Evolutionary conservation across 2,888 invertebrate genomes (phyloP), one percentile per base, ranked within the genome.

Genomic region (Pristionchus fissidentatus): DNA sequence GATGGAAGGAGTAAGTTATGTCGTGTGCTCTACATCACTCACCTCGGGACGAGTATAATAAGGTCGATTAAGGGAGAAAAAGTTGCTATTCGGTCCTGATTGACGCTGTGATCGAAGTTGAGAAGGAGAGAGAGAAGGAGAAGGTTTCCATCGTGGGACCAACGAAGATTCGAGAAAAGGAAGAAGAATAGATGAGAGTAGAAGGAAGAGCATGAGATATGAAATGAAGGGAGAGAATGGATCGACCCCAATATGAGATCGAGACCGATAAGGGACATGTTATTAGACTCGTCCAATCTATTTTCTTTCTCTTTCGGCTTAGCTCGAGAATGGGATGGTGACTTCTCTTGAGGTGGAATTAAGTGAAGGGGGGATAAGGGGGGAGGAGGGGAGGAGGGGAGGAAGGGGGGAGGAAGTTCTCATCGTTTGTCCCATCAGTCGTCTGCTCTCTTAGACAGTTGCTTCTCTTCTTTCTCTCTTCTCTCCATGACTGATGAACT

Each of bases 11-110:
- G 13, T 41, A n/a, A n/a, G 19, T 43, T 19, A 43, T 41, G 73
- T 43, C 7, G 73, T 15, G 35, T 38, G 38, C n/a, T n/a, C n/a
- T n/a, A 49, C 13, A 29, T 77, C 3, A 49, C 60, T 57, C 13
- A 79, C 79, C 38, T 79, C 38, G 22, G 79, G 79, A 7, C 79
- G n/a, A 10, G 79, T 79, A n/a, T 79, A 79, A 57, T 79, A 79
- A 2, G 79, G 79, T 46, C 49, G 32, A n/a, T 35, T 79, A 22
- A 79, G 57, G 4, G 79, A 35, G 10, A 55, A 57, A 32, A 38
- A 79, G 55, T 26, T 4, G 13, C n/a, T 8, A 35, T 52, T 79
- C 15, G 55, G 38, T n/a, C 55, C 38, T 15, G 57, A 52, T 52
- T 79, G 55, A 10, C 38, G 3, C 13, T 35, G 55, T 79, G 35